Conservation (phyloP, 2,113 vertebrate genomes). For the Serilophus lunatus region DNA sequence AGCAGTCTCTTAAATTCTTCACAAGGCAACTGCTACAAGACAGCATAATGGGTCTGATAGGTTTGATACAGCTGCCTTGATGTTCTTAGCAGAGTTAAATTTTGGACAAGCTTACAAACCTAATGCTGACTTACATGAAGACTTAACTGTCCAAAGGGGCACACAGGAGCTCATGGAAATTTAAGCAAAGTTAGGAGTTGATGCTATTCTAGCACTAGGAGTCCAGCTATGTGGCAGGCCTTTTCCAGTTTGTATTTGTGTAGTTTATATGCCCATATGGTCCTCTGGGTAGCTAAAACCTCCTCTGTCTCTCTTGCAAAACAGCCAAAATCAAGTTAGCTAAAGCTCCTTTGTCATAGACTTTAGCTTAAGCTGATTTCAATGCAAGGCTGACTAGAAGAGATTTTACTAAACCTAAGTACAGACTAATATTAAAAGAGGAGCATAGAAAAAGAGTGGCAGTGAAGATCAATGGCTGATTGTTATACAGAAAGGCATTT, state of each 20-base stretch:
- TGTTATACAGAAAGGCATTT: neutral
- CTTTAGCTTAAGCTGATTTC: constrained; percentile 8
- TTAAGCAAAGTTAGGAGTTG: neutral
- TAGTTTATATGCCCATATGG: neutral
- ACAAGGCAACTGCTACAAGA: neutral
- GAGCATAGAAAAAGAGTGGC: neutral
- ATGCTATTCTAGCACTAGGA: neutral
- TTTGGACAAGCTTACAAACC: neutral
- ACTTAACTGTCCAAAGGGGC: neutral
- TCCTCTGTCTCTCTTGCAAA: neutral
- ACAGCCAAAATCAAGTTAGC: neutral
- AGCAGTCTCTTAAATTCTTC: neutral
- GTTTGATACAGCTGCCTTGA: neutral
- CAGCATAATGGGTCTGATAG: neutral
- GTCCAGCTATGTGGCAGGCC: neutral
- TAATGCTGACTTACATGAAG: neutral
- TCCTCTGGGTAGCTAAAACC: neutral
- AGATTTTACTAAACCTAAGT: neutral
- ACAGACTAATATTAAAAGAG: neutral
- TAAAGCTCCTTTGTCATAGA: neutral
- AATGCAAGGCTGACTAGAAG: neutral
- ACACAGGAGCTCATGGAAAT: neutral
- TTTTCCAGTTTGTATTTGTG: neutral
- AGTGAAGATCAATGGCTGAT: neutral
- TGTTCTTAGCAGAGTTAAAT: neutral